Evolutionary conservation across 2,797 vertebrate species (phyloP), one percentile per base, ranked within the genome.

Genomic region (Micromesistius poutassou): DNA sequence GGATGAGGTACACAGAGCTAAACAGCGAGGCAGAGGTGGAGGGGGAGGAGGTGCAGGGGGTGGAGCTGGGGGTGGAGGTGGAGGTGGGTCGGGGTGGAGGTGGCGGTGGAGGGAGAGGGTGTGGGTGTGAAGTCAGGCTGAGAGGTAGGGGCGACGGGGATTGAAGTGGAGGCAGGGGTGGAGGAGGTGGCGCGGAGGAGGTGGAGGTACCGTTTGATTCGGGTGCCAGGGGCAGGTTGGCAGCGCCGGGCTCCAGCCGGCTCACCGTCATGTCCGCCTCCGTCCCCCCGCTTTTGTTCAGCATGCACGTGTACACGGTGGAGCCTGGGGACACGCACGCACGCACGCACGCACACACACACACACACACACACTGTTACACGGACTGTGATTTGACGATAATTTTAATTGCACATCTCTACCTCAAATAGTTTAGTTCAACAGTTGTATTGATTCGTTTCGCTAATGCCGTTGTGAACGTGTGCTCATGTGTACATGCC

Each of bases 231-330:
- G 94, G 90, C 0, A 94, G 90, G 74, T 84, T 90, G 0, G 87
- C 87, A 12, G 85, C 13, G 0, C 95, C 90, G 0, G 94, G 88
- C 74, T 92, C 92, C 80, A 99, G 92, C 78, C 94, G 83, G 92
- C 98, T 99, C 84, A 98, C 97, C 0, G 98, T 99, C 86, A 99
- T 94, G 91, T 99, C 98, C 0, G 97, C 95, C 92, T 99, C 97
- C 0, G 93, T 90, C 0, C 98, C 97, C 0, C 98, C 97, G 0
- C 38, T 90, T 25, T 80, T 87, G 87, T 99, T 99, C 87, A 99
- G 85, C 97, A 99, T 98, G 89, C 98, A 99, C 68, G 97, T 98
- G 81, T 99, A 99, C 42, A 98, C 94, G 0, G 97, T 98, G 2
- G 95, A 93, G 71, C 97, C 98, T 99, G 85, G 3, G 82, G 22